These are phyloP conservation scores for Siderastrea siderea DNA, from an alignment of 92 coral and sea anemone genomes.

Conservation along the genomic window DNA sequence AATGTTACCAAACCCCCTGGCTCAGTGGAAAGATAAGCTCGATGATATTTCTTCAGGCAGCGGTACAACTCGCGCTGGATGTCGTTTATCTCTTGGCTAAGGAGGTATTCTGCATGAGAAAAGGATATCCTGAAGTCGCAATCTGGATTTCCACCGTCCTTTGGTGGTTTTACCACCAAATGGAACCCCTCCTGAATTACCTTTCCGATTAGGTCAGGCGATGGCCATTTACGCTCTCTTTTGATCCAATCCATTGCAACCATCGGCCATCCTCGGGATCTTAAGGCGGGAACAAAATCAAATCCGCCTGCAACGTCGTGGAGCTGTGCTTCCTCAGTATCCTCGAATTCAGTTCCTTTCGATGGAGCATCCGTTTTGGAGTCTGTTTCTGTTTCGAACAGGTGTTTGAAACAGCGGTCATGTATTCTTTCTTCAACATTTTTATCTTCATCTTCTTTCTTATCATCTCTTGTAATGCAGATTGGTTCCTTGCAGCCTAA, in stretches of 20 bases:
- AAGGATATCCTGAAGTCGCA: slow-evolving; percentile 81
- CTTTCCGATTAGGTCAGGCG: slow-evolving; percentile 42
- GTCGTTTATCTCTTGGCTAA: slow-evolving; percentile 64
- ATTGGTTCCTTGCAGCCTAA: not conserved
- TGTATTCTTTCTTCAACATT: not conserved
- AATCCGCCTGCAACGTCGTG: not conserved
- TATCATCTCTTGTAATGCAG: not conserved
- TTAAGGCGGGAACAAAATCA: slow-evolving; percentile 85
- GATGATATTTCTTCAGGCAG: slow-evolving; percentile 72
- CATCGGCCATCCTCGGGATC: slow-evolving; percentile 77
- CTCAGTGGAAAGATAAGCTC: slow-evolving; percentile 38
- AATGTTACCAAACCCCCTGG: slow-evolving; percentile 65
- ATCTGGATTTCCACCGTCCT: slow-evolving; percentile 44
- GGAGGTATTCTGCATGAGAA: slow-evolving; percentile 80
- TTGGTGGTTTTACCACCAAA: slow-evolving; percentile 75
- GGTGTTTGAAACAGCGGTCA: not conserved
- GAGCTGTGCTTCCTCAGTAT: not conserved
- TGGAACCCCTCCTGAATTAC: slow-evolving; percentile 72
- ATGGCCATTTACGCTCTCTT: slow-evolving; percentile 84
- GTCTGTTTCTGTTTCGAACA: not conserved
- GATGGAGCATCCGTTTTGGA: not conserved
- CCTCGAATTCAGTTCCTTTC: not conserved
- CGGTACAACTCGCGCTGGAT: slow-evolving; percentile 81
- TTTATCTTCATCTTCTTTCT: not conserved
- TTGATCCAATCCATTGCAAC: slow-evolving; percentile 70